phyloP scores from a whole-genome alignment of 2,797 vertebrate species.

The Pteronotus mesoamericanus region DNA sequence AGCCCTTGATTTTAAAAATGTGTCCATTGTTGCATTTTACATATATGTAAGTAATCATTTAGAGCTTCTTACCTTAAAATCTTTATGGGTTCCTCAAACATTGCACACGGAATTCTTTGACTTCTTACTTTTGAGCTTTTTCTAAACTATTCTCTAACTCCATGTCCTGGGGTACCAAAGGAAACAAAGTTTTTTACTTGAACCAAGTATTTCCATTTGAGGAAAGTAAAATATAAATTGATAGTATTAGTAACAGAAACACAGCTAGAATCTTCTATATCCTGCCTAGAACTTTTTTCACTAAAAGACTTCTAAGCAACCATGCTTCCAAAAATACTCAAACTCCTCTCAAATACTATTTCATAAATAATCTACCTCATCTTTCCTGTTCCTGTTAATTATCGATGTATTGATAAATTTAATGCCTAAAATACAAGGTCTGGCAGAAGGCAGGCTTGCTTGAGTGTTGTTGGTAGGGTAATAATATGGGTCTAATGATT shows the following conservation, averaged over 20 bases:
- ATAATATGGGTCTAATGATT: too few relatives aligned
- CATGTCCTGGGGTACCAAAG: not conserved
- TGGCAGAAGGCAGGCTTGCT: too few relatives aligned
- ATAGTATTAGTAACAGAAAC: not conserved
- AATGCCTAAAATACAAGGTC: not conserved
- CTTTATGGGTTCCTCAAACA: not conserved
- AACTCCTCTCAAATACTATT: not conserved
- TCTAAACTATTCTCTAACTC: not conserved
- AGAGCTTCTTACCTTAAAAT: not conserved
- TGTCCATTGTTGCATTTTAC: constrained; percentile 97
- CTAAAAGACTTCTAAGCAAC: not conserved
- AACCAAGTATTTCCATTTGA: not conserved
- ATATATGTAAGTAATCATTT: constrained; percentile 91
- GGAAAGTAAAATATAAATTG: constrained; percentile 21
- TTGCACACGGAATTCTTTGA: not conserved
- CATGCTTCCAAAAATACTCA: not conserved
- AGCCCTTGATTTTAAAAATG: constrained; percentile 98
- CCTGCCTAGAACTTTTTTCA: not conserved
- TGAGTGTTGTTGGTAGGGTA: too few relatives aligned
- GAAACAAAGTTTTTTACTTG: not conserved
- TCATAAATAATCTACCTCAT: not conserved
- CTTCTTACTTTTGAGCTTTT: not conserved
- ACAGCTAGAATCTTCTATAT: not conserved
- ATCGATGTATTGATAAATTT: not conserved
- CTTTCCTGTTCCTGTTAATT: not conserved